Evolutionary conservation across 2,888 invertebrate species (phyloP), one percentile per base, ranked within the genome.

Genomic region (Patella caerulea): DNA sequence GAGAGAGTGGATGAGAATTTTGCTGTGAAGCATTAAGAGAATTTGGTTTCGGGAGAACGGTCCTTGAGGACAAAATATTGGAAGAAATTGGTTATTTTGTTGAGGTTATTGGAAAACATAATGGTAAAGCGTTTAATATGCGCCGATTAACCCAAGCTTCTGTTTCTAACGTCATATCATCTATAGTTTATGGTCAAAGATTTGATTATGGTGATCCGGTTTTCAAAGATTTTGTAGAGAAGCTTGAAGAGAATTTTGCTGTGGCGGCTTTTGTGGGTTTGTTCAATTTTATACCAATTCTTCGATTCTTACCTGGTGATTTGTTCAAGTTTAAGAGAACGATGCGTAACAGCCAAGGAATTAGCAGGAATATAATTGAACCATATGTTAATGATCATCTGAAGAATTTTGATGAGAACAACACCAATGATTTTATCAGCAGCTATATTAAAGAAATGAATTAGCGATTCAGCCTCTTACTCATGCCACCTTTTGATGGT

Each of bases 241-340:
- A 54, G 5, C 72, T 72, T 4, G 73, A 73, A n/a, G 71, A 78
- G 34, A 78, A 75, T 24, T 59, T 75, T 19, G 45, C 34, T 9
- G n/a, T 19, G 11, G 4, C 75, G 3, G 72, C 59, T 3, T 53
- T 69, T 17, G 55, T 71, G 53, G 54, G 12, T 15, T 53, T 75
- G 4, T 19, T 81, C 17, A 81, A 74, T 69, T 75, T 74, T 34
- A 71, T 84, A 17, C 86, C 84, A 0, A 74, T 72, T 65, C 73
- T 86, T 7, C 77, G 81, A 12, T 78, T 79, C 65, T n/a, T 85
- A 11, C 85, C 85, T 14, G 83, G 84, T 14, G 85, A 84, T 69
- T 72, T 81, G 24, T 83, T 85, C 56, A 75, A 76, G 1, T 73
- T 82, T 12, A 79, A 83, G 72, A 56, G 71, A 14, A 59, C 81